Base-by-base conservation (phyloP, 2,113 vertebrate genomes). In the Myotis brandtii region DNA sequence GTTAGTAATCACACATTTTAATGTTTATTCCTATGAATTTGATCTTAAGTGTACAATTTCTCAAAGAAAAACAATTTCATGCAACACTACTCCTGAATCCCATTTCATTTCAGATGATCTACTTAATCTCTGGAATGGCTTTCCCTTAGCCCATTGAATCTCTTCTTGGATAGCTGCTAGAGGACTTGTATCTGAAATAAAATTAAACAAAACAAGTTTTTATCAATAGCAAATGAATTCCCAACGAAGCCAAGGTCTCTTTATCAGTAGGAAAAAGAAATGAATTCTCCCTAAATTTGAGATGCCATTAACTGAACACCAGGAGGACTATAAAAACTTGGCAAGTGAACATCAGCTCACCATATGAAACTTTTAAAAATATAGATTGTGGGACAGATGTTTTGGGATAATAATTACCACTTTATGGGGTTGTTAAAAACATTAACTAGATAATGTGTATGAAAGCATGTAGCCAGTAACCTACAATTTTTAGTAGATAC, bases 241-340 rank as follows among this genome's bases (percentile, higher is more conserved):
- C 32, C 32, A 86, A 64, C n/a, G 69, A 81, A 3, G 43, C 52
- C 18, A 52, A 75, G 37, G 52, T 25, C 21, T 54, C 32, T 96
- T 90, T 94, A 67, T 54, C 56, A 66, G 40, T 88, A 85, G 56
- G 52, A 95, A 85, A 34, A 89, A 91, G 23, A 95, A 69, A 79
- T 6, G 70, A 52, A 70, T 73, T 69, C 76, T 95, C 4, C 67
- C 40, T 88, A 46, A 82, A 86, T 64, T 50, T 50, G 54, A 73
- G 21, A 77, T 48, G 20, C 46, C 9, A n/a, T 79, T 86, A 27
- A 75, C 18, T 46, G 52, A 85, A 32, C 18, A 23, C 66, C 10
- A 17, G 81, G 18, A 88, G 48, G 8, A 92, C 48, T 50, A 12
- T 40, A 73, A 48, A 54, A 92, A 14, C 75, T 37, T 93, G 67